phyloP scores from a whole-genome alignment of 1,140 invertebrate species.

The Andricus grossulariae region DNA sequence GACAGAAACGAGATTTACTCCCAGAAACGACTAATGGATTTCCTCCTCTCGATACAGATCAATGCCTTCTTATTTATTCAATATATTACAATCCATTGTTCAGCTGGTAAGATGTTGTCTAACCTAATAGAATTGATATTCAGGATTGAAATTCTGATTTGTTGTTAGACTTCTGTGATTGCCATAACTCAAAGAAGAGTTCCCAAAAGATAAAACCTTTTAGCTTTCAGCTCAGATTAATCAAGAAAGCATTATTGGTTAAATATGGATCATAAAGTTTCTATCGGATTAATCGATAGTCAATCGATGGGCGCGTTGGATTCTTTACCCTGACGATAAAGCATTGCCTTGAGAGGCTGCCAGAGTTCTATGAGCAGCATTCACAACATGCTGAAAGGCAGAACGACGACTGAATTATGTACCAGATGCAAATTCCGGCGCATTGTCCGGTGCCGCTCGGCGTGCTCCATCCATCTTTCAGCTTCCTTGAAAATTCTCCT shows the following conservation, averaged over 20 bases:
- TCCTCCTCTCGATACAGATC: constrained; percentile 6
- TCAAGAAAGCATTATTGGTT: not conserved
- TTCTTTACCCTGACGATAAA: constrained; percentile 9
- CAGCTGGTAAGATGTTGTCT: too few relatives aligned
- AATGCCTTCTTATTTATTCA: constrained; percentile 12
- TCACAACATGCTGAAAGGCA: constrained; percentile 41
- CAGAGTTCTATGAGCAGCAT: constrained; percentile 38
- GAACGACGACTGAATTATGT: constrained; percentile 59
- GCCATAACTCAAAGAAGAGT: too few relatives aligned
- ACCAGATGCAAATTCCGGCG: constrained; percentile 58
- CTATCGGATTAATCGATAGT: not conserved
- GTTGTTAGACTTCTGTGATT: too few relatives aligned
- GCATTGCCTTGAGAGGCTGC: constrained; percentile 22
- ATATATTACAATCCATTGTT: constrained; percentile 1
- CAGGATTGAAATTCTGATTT: too few relatives aligned
- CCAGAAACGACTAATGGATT: constrained; percentile 7
- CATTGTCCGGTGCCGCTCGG: constrained; percentile 52
- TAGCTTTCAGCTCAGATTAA: not conserved
- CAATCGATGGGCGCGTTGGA: constrained; percentile 9
- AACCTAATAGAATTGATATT: too few relatives aligned
- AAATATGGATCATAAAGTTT: constrained; percentile 10
- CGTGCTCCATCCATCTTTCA: constrained; percentile 52
- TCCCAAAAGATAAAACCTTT: not conserved
- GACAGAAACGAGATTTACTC: constrained; percentile 5
- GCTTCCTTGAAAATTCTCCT: constrained; percentile 51